Base-by-base conservation (phyloP, 2,888 invertebrate genomes). In the Hypsopygia costalis region DNA sequence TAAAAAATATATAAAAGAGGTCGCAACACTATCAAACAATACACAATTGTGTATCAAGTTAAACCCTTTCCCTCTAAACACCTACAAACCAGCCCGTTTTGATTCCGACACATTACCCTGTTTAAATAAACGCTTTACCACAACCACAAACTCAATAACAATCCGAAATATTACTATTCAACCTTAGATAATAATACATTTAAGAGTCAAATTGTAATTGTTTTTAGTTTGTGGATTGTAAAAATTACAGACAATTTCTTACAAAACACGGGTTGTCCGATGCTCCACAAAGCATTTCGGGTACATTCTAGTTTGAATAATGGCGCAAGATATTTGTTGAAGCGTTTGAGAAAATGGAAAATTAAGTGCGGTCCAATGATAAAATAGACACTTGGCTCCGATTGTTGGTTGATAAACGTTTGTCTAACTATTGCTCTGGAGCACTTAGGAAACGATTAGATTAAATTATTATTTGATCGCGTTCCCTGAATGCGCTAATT, bases 71-170 rank as follows among this genome's bases (percentile, higher is more conserved):
- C n/a, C 12, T 9, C 27, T n/a, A 28, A 28, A 39, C 39, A 39
- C 39, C 39, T 39, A 27, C 33, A 39, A 39, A 44, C 32, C 36
- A 30, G 41, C 39, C 39, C 46, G 47, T 47, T 44, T 51, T 41
- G 46, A 49, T 53, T 55, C 58, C 51, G 38, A 51, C 54, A 48
- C 52, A 58, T 54, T 51, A 58, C 47, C 41, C 53, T 49, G 39
- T 52, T 43, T 45, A 51, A 58, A 54, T 44, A 52, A 46, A 46
- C 47, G 46, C 48, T 38, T 30, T 31, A 34, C 40, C 16, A 7
- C 22, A 9, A 39, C 28, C 9, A 35, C 30, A 20, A 20, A 21
- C 20, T 30, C 4, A 16, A 11, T 8, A 28, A 8, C 29, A 10
- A 21, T 16, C 1, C 10, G 9, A 28, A 37, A 35, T 7, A 6